Evolutionary conservation across 64 coral and sea anemone genomes (phyloP), one percentile per base, ranked within the genome.

Genomic region (Porites australiensis): DNA sequence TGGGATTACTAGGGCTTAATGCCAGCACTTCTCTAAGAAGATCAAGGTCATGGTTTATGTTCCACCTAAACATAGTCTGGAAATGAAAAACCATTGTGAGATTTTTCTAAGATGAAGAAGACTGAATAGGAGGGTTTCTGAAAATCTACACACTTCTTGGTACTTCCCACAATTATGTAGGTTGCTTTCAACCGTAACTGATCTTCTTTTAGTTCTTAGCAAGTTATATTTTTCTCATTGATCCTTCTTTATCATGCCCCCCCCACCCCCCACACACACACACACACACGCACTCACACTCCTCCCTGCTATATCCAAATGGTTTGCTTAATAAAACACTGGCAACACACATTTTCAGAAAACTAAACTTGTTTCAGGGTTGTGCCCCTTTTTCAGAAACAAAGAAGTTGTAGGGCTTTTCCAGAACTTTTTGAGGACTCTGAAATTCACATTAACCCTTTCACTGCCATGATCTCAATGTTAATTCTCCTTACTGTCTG

Each of bases 71-170:
- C 79, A 82, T 64, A 57, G 75, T 37, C 68, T 81, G 66, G 63
- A 86, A 86, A 69, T 86, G 61, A 86, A 86, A 86, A 86, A 86
- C 63, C 82, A 86, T 84, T 86, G 65, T 86, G 65, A 87, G 83
- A 18, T 86, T 86, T 86, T 86, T 86, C 82, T 86, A 86, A 86
- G 82, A 69, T 86, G 43, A 20, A 43, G 82, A 86, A 86, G 13
- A 86, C 8, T 86, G 82, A 37, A 86, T 86, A 86, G 64, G 83
- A 70, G 83, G 65, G 83, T 49, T 52, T 87, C 83, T 87, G 83
- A 87, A 87, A 87, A 87, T 16, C 0, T 49, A 70, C 83, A 87
- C 83, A 87, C 83, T 70, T 87, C 18, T 87, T 87, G 21, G 83
- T 52, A 71, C 46, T 87, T 87, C 83, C 13, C 83, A 87, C 46